A percentile compares a stretch with the other conserved stretches of the same genome.
phyloP scores from a whole-genome alignment of 2,888 invertebrate genomes.

The Lycocerus yunnanus region DNA sequence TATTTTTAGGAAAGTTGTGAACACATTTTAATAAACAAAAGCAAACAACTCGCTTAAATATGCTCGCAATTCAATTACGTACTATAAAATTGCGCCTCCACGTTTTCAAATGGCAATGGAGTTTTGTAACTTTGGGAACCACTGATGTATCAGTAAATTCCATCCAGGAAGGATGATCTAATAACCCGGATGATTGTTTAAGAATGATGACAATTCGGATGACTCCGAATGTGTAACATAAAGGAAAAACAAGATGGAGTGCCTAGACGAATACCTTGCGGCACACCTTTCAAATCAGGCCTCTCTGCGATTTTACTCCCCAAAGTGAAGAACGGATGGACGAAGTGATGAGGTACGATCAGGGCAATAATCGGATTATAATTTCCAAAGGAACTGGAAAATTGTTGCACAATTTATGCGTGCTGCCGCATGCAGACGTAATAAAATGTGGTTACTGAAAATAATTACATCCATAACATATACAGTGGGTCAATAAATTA shows the following conservation, averaged over 20 bases:
- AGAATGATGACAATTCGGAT: no score
- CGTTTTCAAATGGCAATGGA: no score
- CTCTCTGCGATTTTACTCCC: no score
- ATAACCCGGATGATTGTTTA: neutral
- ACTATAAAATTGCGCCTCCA: neutral
- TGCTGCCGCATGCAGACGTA: neutral
- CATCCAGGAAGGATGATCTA: no score
- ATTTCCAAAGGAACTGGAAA: neutral
- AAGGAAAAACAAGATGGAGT: neutral
- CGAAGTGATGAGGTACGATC: no score
- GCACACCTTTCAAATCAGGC: neutral
- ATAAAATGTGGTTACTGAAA: neutral
- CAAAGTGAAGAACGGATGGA: neutral
- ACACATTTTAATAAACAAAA: conserved; percentile 17
- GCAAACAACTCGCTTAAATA: conserved; percentile 25
- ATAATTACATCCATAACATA: neutral
- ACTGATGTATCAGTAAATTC: no score
- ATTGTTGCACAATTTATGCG: neutral
- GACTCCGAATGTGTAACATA: no score
- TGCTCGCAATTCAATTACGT: conserved; percentile 4
- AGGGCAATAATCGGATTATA: neutral
- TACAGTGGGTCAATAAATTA: no score
- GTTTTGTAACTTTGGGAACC: no score
- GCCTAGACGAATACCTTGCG: neutral
- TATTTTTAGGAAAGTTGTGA: conserved; percentile 29